Conservation (phyloP, 2,113 vertebrate genomes). For the Lutjanus erythropterus region DNA sequence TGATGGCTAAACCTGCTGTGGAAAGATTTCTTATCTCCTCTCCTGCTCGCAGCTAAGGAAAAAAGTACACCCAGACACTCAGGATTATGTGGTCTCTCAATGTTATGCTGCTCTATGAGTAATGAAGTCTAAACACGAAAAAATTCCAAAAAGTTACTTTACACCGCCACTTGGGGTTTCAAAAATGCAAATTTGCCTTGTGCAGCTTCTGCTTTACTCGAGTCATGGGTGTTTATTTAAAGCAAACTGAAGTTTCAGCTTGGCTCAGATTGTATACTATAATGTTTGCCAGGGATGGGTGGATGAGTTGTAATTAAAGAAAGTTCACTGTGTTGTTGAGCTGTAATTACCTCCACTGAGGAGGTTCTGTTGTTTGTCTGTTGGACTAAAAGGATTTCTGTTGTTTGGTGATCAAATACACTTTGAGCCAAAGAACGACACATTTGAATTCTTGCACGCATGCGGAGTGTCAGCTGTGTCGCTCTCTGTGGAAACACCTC, state of each 20-base stretch:
- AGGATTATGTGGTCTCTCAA: background rate
- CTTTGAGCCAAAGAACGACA: background rate
- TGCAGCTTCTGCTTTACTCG: conserved; percentile 12
- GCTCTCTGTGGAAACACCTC: background rate
- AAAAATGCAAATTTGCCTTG: conserved; percentile 13
- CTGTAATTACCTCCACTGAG: conserved; percentile 40
- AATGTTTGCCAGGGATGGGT: conserved; percentile 18
- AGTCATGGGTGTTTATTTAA: conserved; percentile 36
- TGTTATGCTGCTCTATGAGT: background rate
- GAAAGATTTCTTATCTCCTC: conserved; percentile 15
- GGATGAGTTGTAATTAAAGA: conserved; percentile 53
- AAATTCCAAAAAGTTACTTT: conserved; percentile 11
- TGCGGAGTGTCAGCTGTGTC: background rate
- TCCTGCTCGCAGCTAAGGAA: background rate
- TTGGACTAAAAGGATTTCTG: conserved; percentile 27
- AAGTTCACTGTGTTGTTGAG: conserved; percentile 35
- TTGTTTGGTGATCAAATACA: conserved; percentile 42
- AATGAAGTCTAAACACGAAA: background rate
- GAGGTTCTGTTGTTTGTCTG: conserved; percentile 27
- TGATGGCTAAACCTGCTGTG: conserved; percentile 17
- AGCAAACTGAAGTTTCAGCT: conserved; percentile 18
- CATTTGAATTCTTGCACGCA: conserved; percentile 6
- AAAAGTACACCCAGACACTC: background rate
- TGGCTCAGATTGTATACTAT: background rate
- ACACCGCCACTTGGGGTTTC: background rate